These are phyloP conservation scores for Drosophila pseudoobscura DNA, from an alignment of 1,140 invertebrate genomes.

Conservation along the genomic window DNA sequence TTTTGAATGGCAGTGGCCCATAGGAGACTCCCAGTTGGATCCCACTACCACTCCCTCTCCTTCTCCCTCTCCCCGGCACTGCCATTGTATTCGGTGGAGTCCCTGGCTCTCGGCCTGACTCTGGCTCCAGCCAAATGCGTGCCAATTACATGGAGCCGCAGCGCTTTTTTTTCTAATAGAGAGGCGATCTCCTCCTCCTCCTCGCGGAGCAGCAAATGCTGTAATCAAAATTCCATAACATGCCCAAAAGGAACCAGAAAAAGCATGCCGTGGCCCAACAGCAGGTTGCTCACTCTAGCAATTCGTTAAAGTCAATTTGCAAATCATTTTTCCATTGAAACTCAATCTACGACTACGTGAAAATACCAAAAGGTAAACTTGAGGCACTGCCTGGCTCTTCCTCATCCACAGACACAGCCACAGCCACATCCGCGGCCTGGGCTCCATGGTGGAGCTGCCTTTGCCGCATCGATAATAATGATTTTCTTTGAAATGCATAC, in stretches of 20 bases:
- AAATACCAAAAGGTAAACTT: constrained; percentile 71
- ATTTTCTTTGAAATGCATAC: constrained; percentile 83
- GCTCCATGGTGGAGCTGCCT: constrained; percentile 17
- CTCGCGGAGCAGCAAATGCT: constrained; percentile 44
- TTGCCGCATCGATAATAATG: constrained; percentile 81
- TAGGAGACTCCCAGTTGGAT: constrained; percentile 7
- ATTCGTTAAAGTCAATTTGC: constrained; percentile 83
- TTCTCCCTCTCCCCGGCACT: too few relatives aligned
- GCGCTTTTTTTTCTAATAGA: constrained; percentile 48
- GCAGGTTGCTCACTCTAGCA: constrained; percentile 68
- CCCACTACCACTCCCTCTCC: too few relatives aligned
- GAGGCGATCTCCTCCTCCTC: not conserved
- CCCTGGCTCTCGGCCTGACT: constrained; percentile 18
- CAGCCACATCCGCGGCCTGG: constrained; percentile 2
- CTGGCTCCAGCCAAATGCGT: constrained; percentile 55
- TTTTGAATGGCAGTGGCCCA: constrained; percentile 15
- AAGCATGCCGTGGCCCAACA: not conserved
- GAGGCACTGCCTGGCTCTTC: constrained; percentile 10
- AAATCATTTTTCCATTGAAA: constrained; percentile 83
- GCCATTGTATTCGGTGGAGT: constrained; percentile 1
- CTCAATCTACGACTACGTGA: constrained; percentile 80
- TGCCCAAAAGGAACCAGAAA: constrained; percentile 34
- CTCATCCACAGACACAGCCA: not conserved
- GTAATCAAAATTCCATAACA: constrained; percentile 80
- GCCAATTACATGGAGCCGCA: constrained; percentile 61